These are phyloP conservation scores for Petrocephalus schoutedeni DNA, from an alignment of 2,797 vertebrate species.

Conservation along the genomic window DNA sequence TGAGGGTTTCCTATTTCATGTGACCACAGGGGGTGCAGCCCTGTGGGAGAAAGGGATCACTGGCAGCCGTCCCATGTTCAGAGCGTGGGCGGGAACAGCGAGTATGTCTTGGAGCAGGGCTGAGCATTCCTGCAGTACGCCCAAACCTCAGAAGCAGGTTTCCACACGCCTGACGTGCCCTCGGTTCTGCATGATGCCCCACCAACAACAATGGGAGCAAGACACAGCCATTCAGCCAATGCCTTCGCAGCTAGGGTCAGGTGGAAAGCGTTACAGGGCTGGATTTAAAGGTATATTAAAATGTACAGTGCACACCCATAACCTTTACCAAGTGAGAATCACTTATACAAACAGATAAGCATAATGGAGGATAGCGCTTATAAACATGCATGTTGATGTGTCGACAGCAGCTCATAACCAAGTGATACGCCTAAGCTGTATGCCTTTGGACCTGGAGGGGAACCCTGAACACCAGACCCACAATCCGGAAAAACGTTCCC, in stretches of 20 bases:
- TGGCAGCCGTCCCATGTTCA: neutral
- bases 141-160: slow-evolving; percentile 27
- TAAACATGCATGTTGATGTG: neutral
- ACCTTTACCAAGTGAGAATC: neutral
- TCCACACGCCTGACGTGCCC: slow-evolving; percentile 30
- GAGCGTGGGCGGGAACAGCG: neutral
- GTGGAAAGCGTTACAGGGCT: neutral
- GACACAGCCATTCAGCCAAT: neutral
- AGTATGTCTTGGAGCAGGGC: neutral
- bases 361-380: neutral
- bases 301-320: neutral
- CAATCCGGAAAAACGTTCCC: neutral
- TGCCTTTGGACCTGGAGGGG: neutral
- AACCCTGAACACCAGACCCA: neutral
- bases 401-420: neutral
- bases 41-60: neutral
- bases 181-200: neutral
- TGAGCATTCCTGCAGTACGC: slow-evolving; percentile 24
- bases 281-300: neutral
- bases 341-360: neutral
- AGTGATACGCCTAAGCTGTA: neutral
- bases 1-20: slow-evolving; percentile 5
- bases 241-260: neutral
- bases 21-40: neutral
- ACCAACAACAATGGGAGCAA: neutral